Percentiles rank a stretch among this genome's conserved stretches.
Conservation (phyloP, 2,113 vertebrate species). For the Silurus asotus region DNA sequence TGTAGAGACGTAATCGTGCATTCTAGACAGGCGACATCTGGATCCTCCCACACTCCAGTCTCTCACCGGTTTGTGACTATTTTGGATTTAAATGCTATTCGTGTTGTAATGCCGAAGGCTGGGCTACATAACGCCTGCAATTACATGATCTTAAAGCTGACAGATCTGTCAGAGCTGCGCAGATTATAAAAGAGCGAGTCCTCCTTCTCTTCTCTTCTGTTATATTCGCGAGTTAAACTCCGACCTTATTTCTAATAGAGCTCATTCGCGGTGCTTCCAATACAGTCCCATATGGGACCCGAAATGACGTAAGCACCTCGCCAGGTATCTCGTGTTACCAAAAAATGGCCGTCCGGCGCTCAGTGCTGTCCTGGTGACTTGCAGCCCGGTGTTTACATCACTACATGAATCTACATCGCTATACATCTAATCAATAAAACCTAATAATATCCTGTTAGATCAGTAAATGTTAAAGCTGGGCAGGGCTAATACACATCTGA, state of each 20-base stretch:
- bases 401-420: too few relatives aligned
- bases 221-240: not conserved
- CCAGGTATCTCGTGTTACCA: not conserved
- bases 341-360: not conserved
- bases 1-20: not conserved
- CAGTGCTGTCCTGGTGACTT: not conserved
- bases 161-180: slow-evolving; percentile 10
- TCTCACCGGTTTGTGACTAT: not conserved
- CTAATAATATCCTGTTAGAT: not conserved
- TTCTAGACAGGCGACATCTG: not conserved
- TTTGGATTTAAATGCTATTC: not conserved
- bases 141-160: not conserved
- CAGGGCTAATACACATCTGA: not conserved
- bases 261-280: too few relatives aligned
- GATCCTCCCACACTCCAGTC: not conserved
- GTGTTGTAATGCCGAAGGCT: not conserved
- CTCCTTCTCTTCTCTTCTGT: slow-evolving; percentile 45
- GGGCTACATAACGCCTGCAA: not conserved
- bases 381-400: not conserved
- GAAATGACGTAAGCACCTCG: not conserved
- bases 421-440: not conserved
- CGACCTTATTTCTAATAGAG: not conserved
- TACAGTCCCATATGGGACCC: not conserved
- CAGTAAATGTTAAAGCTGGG: not conserved
- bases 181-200: slow-evolving; percentile 57